phyloP scores from a whole-genome alignment of 2,797 vertebrate genomes.

The Ceyx erithaca region DNA sequence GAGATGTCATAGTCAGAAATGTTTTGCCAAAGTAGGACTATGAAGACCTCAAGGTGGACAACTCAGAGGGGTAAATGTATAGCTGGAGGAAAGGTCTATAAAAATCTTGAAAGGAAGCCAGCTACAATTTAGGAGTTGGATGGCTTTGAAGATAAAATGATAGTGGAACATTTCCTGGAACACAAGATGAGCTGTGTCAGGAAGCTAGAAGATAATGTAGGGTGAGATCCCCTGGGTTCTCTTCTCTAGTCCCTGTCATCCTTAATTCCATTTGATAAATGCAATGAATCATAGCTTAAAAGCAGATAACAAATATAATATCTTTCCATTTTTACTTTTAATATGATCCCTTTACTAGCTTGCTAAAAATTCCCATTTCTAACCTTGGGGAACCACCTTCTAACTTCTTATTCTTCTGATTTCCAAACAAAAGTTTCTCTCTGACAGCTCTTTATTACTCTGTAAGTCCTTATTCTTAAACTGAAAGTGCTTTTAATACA shows the following conservation, averaged over 20 bases:
- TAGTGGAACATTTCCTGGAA: conserved; percentile 17
- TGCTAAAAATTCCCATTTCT: neutral
- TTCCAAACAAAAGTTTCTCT: neutral
- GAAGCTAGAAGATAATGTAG: neutral
- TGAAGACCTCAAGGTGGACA: neutral
- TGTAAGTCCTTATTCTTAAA: neutral
- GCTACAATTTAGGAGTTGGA: neutral
- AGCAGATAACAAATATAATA: neutral
- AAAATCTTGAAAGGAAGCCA: conserved; percentile 37
- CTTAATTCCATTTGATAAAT: neutral
- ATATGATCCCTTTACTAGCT: neutral
- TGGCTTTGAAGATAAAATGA: conserved; percentile 25
- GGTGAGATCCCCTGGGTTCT: neutral
- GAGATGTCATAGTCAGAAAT: neutral
- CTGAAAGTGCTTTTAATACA: neutral
- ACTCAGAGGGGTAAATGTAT: neutral
- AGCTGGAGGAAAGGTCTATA: neutral
- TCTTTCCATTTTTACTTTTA: neutral
- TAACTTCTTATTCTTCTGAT: neutral
- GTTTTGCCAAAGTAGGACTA: neutral
- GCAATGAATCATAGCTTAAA: neutral
- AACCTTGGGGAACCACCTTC: neutral
- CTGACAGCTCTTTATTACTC: neutral
- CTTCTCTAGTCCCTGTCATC: neutral
- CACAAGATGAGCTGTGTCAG: neutral